Evolutionary conservation across 2,888 invertebrate species (phyloP), one percentile per base, ranked within the genome.

Genomic region (Tupiocoris notatus): DNA sequence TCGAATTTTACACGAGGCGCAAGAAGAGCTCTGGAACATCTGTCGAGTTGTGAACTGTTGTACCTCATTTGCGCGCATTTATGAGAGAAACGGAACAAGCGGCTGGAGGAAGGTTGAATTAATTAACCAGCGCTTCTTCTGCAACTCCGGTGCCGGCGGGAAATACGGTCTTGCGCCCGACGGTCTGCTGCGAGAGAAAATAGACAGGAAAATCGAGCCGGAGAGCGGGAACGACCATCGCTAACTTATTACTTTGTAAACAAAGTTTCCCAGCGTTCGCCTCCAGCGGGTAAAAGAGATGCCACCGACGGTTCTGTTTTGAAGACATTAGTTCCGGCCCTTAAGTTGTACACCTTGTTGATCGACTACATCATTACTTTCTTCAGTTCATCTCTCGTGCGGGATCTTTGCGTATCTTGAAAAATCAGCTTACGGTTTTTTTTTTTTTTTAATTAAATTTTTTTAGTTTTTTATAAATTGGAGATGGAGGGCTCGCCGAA

Each of bases 181-280:
- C 2, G 17, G 23, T n/a, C n/a, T n/a, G n/a, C n/a, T n/a, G n/a
- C n/a, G n/a, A n/a, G n/a, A n/a, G n/a, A n/a, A n/a, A n/a, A n/a
- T n/a, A n/a, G n/a, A n/a, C n/a, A n/a, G n/a, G n/a, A n/a, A n/a
- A n/a, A n/a, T n/a, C n/a, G n/a, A 63, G 63, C 25, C n/a, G 25
- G 25, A 25, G 25, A 24, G 25, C 23, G 23, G 63, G 63, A 23
- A 25, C 63, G 25, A 63, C 63, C 63, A 25, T 17, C 25, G 63
- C 63, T 25, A 63, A 63, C 63, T 63, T 63, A 63, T 63, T 63
- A 22, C 63, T 63, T 63, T 17, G 63, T 25, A n/a, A 63, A 63
- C 63, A 63, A 63, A 63, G 63, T 63, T 63, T 63, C n/a, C 63
- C 63, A 18, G 25, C n/a, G n/a, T n/a, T n/a, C n/a, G n/a, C n/a